Percentiles rank a stretch among this genome's conserved stretches.
These are phyloP conservation scores for Drosophila burlai DNA, from an alignment of 1,140 invertebrate genomes.

Conservation along the genomic window DNA sequence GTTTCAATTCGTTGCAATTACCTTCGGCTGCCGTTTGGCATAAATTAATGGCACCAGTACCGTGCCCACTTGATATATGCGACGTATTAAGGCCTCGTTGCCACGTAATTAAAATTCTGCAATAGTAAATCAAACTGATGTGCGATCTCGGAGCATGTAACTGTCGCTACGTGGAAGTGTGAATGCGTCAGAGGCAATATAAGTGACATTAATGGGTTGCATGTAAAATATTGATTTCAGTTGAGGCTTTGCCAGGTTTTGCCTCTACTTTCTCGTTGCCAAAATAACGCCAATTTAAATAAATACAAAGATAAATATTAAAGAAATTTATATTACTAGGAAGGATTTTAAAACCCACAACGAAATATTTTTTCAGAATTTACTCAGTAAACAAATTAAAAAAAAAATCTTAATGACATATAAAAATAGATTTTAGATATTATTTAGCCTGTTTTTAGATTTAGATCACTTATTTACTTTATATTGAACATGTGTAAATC, in stretches of 20 bases:
- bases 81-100: conserved; percentile 61
- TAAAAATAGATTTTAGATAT: too few relatives aligned
- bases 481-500: too few relatives aligned
- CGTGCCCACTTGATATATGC: conserved; percentile 65
- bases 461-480: too few relatives aligned
- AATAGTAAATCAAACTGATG: conserved; percentile 63
- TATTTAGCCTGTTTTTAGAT: too few relatives aligned
- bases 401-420: too few relatives aligned
- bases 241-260: not conserved
- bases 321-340: not conserved
- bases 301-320: not conserved
- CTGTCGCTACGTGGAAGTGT: conserved; percentile 2
- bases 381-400: too few relatives aligned
- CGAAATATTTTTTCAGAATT: too few relatives aligned
- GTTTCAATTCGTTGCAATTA: conserved; percentile 76
- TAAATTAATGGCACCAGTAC: conserved; percentile 73
- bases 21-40: conserved; percentile 68
- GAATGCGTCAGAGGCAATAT: conserved; percentile 22
- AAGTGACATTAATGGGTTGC: conserved; percentile 41
- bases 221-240: conserved; percentile 29
- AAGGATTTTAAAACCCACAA: too few relatives aligned
- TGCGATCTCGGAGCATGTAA: not conserved
- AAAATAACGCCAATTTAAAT: not conserved
- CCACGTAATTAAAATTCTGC: conserved; percentile 74
- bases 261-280: not conserved